Percentiles rank a stretch among this genome's conserved stretches.
These are phyloP conservation scores for Tipula unca DNA, from an alignment of 2,888 invertebrate genomes.

Conservation along the genomic window DNA sequence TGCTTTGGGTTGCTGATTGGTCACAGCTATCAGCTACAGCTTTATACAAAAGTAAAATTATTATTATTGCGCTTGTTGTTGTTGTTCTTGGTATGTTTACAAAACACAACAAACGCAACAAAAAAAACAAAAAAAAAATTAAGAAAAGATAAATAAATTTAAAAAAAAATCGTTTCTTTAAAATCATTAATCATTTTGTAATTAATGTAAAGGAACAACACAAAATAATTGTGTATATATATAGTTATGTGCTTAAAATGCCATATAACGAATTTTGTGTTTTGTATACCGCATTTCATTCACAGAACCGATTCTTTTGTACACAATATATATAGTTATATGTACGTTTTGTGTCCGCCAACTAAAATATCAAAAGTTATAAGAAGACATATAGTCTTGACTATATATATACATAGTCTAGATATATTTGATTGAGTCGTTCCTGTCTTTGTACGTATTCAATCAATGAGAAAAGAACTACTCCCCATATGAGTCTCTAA, in stretches of 20 bases:
- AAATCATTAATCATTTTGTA: slow-evolving; percentile 14
- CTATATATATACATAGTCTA: neutral
- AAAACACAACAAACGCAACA: neutral
- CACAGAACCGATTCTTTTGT: neutral
- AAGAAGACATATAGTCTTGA: neutral
- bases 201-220: neutral
- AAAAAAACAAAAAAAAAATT: neutral
- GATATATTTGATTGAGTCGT: neutral
- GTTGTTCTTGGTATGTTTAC: neutral
- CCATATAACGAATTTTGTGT: neutral
- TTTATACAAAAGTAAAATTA: neutral
- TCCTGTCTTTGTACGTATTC: neutral
- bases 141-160: neutral
- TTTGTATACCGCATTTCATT: neutral
- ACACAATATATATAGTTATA: too few relatives aligned
- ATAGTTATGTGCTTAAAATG: neutral
- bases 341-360: neutral
- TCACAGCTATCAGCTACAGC: slow-evolving; percentile 8
- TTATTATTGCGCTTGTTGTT: neutral
- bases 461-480: neutral
- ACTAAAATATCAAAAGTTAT: neutral
- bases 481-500: neutral
- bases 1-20: neutral
- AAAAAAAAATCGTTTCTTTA: neutral
- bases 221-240: neutral